phyloP scores from a whole-genome alignment of 2,113 vertebrate species.

The Pelvicachromis taeniatus region DNA sequence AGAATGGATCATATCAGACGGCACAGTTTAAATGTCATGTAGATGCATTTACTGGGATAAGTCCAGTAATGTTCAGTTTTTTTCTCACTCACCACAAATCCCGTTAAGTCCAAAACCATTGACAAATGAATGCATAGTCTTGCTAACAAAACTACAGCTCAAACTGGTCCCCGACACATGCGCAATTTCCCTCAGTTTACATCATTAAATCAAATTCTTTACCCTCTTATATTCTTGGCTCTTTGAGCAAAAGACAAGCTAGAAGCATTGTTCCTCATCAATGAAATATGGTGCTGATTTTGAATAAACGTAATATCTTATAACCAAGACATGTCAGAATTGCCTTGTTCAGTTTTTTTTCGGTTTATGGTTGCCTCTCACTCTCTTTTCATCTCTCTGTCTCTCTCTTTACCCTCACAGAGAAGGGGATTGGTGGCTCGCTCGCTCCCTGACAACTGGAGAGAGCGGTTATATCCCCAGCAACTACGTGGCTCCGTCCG shows the following conservation, averaged over 20 bases:
- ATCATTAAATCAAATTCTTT: fast-evolving
- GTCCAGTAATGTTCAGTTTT: not conserved
- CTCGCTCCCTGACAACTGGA: constrained; percentile 91
- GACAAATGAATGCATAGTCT: not conserved
- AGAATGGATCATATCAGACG: not conserved
- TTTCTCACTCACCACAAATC: not conserved
- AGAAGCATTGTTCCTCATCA: not conserved
- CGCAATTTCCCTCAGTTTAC: not conserved
- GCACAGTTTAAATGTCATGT: not conserved
- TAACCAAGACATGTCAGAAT: too few relatives aligned
- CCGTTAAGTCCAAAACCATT: not conserved
- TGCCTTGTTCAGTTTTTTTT: not conserved
- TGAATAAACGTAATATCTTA: not conserved
- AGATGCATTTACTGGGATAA: not conserved
- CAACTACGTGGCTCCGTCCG: constrained; percentile 96
- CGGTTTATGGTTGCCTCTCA: not conserved
- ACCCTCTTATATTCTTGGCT: not conserved
- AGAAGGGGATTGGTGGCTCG: constrained; percentile 99
- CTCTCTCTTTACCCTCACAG: constrained; percentile 59
- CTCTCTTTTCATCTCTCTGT: not conserved
- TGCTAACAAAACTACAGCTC: not conserved
- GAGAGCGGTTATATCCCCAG: constrained; percentile 98
- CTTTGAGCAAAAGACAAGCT: not conserved
- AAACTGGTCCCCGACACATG: not conserved
- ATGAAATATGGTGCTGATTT: not conserved